A percentile compares a stretch with the other conserved stretches of the same genome.
Conservation (phyloP, 2,113 vertebrate species). For the Tonatia bakeri region DNA sequence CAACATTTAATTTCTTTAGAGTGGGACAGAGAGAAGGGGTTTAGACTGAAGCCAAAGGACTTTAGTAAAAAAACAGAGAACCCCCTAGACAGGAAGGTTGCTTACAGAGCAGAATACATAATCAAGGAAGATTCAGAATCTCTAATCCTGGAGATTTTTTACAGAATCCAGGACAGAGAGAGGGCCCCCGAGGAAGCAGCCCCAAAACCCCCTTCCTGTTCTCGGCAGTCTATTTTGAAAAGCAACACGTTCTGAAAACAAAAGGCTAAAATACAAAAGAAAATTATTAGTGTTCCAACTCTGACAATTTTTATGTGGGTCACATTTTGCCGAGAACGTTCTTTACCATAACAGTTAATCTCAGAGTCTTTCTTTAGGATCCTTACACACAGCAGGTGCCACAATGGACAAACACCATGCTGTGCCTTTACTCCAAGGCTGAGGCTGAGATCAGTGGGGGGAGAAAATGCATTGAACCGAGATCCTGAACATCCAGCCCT, state of each 20-base stretch:
- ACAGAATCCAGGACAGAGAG: not conserved
- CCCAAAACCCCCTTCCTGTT: not conserved
- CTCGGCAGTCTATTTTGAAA: slow-evolving; percentile 23
- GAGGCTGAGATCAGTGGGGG: not conserved
- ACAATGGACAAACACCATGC: not conserved
- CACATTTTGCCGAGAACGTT: not conserved
- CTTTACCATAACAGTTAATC: not conserved
- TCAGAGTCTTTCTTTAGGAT: not conserved
- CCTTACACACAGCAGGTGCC: not conserved
- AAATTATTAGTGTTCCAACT: slow-evolving; percentile 5
- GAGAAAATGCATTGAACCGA: not conserved
- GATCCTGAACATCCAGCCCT: not conserved
- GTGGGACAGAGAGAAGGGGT: not conserved
- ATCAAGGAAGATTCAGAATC: not conserved
- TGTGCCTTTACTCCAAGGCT: not conserved
- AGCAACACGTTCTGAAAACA: not conserved
- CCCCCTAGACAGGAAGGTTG: not conserved
- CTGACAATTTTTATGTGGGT: not conserved
- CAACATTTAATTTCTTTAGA: slow-evolving; percentile 22
- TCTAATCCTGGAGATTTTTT: not conserved
- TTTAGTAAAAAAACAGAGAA: not conserved
- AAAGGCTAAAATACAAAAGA: not conserved
- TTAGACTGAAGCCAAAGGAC: not conserved
- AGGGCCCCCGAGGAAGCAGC: not conserved
- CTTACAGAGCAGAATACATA: not conserved